Base-by-base conservation (phyloP, 2,888 invertebrate species). In the Nomada flava region DNA sequence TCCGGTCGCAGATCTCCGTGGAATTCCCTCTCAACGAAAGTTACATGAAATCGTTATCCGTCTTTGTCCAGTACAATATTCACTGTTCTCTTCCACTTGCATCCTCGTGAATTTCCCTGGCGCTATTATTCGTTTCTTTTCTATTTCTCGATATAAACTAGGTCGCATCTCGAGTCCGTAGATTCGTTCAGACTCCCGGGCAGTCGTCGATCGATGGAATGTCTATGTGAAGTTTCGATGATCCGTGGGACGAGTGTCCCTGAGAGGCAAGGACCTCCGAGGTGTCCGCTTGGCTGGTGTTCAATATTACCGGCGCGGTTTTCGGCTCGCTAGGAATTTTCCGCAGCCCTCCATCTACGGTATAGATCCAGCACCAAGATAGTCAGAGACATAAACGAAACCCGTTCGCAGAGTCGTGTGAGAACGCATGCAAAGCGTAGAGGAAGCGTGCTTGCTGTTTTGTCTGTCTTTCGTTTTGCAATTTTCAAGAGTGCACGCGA, bases 181-280 rank as follows among this genome's bases (percentile, higher is more conserved):
- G 20, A n/a, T 23, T 57, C 42, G 60, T n/a, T 88, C 72, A 89
- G 52, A 85, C 64, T 42, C 75, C 89, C 47, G 88, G 86, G 47
- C 85, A 82, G 79, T 92, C 93, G 86, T 92, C 92, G 86, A 93
- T 93, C 82, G 91, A 89, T 86, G 93, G 93, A 90, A 93, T 93
- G 87, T 93, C 92, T 83, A 92, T 89, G 86, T 92, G 91, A 75
- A 92, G 91, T 79, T 90, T 92, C 76, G 90, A 86, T 53, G 88
- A 88, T 82, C 87, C 90, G 76, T 90, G 91, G 26, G 88, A 83
- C 18, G 84, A 77, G 70, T 83, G 83, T 67, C 87, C 89, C 52
- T 89, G 89, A 47, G 90, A 85, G 69, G 89, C 81, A 80, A 88
- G 81, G 74, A 85, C 90, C 73, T 87, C 90, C 64, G 89, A 82